phyloP scores from a whole-genome alignment of 2,888 invertebrate genomes.

The Athalia rosae region DNA sequence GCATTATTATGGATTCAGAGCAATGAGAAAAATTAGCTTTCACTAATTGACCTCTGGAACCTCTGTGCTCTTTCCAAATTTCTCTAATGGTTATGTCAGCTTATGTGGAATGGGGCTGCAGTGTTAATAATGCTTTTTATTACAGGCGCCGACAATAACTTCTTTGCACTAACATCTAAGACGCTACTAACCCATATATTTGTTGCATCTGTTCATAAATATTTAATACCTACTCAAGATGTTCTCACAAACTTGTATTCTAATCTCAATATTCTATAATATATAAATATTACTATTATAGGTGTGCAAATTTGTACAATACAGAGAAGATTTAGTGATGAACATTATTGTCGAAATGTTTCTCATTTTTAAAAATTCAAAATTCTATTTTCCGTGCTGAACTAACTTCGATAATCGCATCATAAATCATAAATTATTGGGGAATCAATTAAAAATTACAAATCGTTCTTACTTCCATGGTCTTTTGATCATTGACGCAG shows the following conservation, averaged over 20 bases:
- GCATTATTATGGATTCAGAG: too few species aligned
- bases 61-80: background rate
- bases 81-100: background rate
- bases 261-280: constrained; percentile 53
- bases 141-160: constrained; percentile 74
- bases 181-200: constrained; percentile 56
- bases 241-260: constrained; percentile 54
- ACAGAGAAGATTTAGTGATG: constrained; percentile 8
- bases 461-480: background rate
- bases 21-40: background rate
- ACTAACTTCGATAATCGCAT: background rate
- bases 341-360: background rate
- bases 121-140: constrained; percentile 72
- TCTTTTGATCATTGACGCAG: too few species aligned
- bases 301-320: constrained; percentile 42
- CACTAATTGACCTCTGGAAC: background rate
- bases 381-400: background rate
- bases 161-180: constrained; percentile 70
- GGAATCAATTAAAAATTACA: background rate
- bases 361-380: background rate
- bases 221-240: constrained; percentile 51
- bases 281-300: constrained; percentile 44
- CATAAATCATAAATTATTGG: background rate
- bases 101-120: constrained; percentile 56
- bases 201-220: constrained; percentile 64